Percentiles rank a stretch among this genome's conserved stretches.
Evolutionary conservation across 2,113 vertebrate species (phyloP).

Genomic region (Oreotrochilus melanogaster): DNA sequence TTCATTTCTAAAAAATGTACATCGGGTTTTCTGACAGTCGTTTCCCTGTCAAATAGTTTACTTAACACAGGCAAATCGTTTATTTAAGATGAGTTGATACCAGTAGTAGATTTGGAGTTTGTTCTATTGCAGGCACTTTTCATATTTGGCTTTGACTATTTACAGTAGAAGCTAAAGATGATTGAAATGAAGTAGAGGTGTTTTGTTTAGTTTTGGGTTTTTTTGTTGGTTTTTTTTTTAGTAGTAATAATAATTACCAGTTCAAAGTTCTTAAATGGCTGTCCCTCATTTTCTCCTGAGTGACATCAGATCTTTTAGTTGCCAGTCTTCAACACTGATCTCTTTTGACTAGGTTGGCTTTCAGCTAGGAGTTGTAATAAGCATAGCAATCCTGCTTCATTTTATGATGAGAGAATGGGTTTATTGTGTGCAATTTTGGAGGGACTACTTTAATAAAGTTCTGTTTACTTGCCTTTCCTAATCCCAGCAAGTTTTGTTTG

Average conservation of each 20-base stretch:
- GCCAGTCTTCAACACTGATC: background rate
- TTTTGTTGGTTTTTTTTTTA: background rate
- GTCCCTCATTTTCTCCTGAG: background rate
- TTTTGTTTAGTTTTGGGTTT: background rate
- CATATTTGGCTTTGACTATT: constrained; percentile 11
- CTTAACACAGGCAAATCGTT: background rate
- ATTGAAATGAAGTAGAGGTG: background rate
- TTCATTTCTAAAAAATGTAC: background rate
- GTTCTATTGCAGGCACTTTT: background rate
- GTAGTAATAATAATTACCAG: background rate
- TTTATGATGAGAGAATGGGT: background rate
- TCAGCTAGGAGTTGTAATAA: background rate
- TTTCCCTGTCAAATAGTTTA: constrained; percentile 16
- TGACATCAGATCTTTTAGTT: background rate
- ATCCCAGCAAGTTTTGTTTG: background rate
- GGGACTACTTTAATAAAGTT: background rate
- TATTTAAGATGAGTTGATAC: constrained; percentile 33
- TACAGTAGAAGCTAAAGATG: background rate
- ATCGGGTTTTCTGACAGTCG: background rate
- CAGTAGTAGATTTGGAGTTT: background rate
- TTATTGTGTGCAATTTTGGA: background rate
- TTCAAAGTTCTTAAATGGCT: background rate
- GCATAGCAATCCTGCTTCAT: background rate
- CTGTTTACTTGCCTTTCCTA: background rate
- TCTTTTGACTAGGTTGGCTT: background rate